Evolutionary conservation across 2,888 invertebrate genomes (phyloP).

Genomic region (Meteorus cinctellus): DNA sequence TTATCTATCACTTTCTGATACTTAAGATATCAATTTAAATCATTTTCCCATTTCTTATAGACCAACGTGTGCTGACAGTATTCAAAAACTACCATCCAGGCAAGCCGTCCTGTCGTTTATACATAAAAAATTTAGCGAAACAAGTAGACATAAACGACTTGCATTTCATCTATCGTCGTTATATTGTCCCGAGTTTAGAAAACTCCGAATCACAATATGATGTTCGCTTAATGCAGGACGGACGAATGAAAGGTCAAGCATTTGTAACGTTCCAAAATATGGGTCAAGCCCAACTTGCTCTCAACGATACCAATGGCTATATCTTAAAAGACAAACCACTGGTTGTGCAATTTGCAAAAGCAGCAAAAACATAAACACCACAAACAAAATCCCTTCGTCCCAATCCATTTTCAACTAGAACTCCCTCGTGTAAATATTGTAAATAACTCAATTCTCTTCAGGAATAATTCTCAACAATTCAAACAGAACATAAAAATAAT

Average conservation of each 20-base stretch:
- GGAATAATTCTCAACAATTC: not conserved
- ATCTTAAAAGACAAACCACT: constrained; percentile 91
- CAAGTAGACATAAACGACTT: constrained; percentile 85
- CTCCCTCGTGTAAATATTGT: not conserved
- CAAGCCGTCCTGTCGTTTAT: constrained; percentile 87
- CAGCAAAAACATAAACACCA: constrained; percentile 53
- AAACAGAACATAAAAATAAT: constrained; percentile 1
- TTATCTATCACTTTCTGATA: not conserved
- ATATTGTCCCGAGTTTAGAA: constrained; percentile 74
- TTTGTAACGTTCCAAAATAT: constrained; percentile 88
- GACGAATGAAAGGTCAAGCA: constrained; percentile 97
- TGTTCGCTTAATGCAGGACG: constrained; percentile 92
- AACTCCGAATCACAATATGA: constrained; percentile 70
- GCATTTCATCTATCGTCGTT: constrained; percentile 84
- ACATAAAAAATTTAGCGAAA: constrained; percentile 93
- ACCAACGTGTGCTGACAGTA: constrained; percentile 83
- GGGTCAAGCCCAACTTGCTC: constrained; percentile 81
- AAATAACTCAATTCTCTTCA: not conserved
- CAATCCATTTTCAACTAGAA: not conserved
- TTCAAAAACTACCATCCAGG: constrained; percentile 92
- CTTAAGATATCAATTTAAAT: constrained; percentile 21
- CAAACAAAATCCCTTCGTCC: not conserved
- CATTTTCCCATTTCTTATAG: constrained; percentile 65
- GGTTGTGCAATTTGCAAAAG: constrained; percentile 89
- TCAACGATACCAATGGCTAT: constrained; percentile 90